Evolutionary conservation across 2,888 invertebrate genomes (phyloP).

Genomic region (Aradus depressus): DNA sequence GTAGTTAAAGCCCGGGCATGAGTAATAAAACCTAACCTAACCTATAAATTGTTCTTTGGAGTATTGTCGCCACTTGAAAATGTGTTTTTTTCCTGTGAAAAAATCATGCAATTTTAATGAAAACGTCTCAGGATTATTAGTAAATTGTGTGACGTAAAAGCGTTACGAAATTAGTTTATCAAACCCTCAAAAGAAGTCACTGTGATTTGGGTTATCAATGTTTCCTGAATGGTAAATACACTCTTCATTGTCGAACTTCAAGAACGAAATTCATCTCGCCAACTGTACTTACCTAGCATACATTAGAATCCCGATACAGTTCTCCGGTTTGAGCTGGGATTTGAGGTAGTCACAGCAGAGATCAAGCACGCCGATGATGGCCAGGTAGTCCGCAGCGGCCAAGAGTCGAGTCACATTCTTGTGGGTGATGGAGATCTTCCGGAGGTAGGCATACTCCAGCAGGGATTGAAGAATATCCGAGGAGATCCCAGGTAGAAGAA

Average conservation of each 20-base stretch:
- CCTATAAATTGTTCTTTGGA: too few species aligned
- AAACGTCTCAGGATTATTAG: not conserved
- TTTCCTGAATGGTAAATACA: not conserved
- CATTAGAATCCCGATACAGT: conserved; percentile 72
- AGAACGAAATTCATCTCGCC: not conserved
- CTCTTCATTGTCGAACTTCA: not conserved
- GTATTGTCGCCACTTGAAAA: too few species aligned
- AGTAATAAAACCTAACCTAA: too few species aligned
- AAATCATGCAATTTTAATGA: not conserved
- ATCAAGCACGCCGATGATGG: conserved; percentile 68
- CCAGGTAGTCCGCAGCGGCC: conserved; percentile 78
- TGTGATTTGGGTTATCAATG: not conserved
- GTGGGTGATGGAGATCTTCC: conserved; percentile 60
- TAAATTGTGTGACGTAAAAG: not conserved
- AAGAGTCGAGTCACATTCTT: conserved; percentile 72
- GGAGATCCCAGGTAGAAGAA: conserved; percentile 64
- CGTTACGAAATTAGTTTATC: too few species aligned
- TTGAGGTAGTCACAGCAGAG: conserved; percentile 68
- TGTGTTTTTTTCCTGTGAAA: too few species aligned
- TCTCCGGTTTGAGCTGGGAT: conserved; percentile 55
- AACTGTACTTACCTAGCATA: conserved; percentile 53
- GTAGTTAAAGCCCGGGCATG: too few species aligned
- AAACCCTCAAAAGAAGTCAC: too few species aligned
- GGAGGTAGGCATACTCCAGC: conserved; percentile 74
- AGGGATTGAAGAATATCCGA: conserved; percentile 65